Evolutionary conservation across 2,113 vertebrate genomes (phyloP).

Genomic region (Corythoichthys haematopterus): DNA sequence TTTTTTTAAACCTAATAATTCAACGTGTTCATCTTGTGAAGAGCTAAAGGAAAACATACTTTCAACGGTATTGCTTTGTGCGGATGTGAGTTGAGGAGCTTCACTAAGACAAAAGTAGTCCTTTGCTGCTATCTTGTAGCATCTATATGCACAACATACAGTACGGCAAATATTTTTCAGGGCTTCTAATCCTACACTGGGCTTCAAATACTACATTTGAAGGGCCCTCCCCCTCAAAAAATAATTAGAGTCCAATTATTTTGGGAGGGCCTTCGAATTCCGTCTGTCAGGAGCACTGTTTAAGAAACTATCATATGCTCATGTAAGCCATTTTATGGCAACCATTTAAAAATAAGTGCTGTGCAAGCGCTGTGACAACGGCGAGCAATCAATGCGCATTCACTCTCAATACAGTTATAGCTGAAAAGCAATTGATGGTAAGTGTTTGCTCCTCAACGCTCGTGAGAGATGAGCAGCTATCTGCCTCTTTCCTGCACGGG

Average conservation of each 20-base stretch:
- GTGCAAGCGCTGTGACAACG: background rate
- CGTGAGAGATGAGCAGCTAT: background rate
- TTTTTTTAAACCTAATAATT: background rate
- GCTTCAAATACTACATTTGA: too few relatives aligned
- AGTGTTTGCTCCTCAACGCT: background rate
- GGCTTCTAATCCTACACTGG: too few relatives aligned
- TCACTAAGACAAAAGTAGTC: too few relatives aligned
- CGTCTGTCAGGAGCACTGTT: background rate
- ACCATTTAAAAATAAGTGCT: background rate
- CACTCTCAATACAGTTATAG: too few relatives aligned
- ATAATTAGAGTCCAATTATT: too few relatives aligned
- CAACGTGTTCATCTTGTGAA: background rate
- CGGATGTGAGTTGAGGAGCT: background rate
- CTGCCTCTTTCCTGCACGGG: background rate
- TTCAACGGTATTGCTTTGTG: background rate
- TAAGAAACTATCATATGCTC: background rate
- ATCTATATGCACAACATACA: too few relatives aligned
- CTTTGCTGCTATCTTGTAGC: too few relatives aligned
- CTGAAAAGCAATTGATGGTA: background rate
- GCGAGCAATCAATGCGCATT: too few relatives aligned
- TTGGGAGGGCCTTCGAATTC: background rate
- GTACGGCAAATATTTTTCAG: too few relatives aligned
- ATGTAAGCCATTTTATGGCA: background rate
- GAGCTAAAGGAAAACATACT: background rate
- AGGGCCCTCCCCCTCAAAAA: too few relatives aligned